Conservation (phyloP, 1,140 invertebrate species). For the Cheumatopsyche charites region DNA sequence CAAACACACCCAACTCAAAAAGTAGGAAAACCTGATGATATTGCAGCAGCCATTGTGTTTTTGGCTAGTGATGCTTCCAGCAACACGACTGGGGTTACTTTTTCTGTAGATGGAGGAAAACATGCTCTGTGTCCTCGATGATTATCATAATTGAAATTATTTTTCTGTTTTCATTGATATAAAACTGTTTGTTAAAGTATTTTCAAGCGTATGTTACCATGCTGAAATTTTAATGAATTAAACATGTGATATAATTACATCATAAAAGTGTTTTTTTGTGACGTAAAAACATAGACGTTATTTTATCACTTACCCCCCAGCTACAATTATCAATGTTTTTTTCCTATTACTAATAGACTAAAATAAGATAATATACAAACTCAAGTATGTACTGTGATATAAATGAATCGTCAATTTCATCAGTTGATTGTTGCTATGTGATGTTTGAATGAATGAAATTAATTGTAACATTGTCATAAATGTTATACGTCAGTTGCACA, state of each 20-base stretch:
- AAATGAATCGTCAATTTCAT: not conserved
- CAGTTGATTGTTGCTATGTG: not conserved
- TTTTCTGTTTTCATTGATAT: too few species aligned
- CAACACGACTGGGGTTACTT: slow-evolving; percentile 80
- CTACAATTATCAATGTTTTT: not conserved
- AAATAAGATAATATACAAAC: not conserved
- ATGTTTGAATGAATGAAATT: not conserved
- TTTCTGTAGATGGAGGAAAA: slow-evolving; percentile 85
- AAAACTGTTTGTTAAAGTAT: too few species aligned
- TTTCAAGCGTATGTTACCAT: too few species aligned
- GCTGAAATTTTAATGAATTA: too few species aligned
- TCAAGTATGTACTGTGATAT: not conserved
- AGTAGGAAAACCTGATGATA: slow-evolving; percentile 75
- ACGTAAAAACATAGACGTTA: too few species aligned
- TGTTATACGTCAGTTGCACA: too few species aligned
- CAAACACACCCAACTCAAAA: slow-evolving; percentile 82
- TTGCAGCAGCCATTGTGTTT: slow-evolving; percentile 81
- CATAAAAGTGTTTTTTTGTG: too few species aligned
- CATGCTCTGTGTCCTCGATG: slow-evolving; percentile 79
- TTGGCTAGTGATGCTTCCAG: slow-evolving; percentile 78
- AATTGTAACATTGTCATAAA: not conserved
- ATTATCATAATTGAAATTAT: too few species aligned
- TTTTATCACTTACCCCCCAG: not conserved
- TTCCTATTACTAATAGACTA: not conserved
- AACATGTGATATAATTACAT: too few species aligned